These are phyloP conservation scores for Caenorhabditis imperialis DNA, from an alignment of 2,888 invertebrate species.

Conservation along the genomic window DNA sequence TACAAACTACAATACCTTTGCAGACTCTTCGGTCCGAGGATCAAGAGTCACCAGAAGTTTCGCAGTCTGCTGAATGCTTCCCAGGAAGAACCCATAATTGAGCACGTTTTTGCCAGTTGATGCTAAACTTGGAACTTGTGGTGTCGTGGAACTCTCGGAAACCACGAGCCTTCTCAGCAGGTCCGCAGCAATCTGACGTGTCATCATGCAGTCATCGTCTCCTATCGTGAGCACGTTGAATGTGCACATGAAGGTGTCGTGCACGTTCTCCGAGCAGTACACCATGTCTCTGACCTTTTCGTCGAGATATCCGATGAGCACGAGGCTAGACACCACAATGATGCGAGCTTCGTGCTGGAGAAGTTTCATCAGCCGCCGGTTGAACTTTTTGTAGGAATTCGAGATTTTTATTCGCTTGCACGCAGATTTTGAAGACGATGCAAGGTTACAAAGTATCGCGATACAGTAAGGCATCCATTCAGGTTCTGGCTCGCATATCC, in stretches of 20 bases:
- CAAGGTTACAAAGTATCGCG: constrained; percentile 74
- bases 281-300: constrained; percentile 69
- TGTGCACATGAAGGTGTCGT: constrained; percentile 79
- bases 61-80: constrained; percentile 68
- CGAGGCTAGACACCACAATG: constrained; percentile 73
- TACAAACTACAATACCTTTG: constrained; percentile 51
- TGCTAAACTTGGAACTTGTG: constrained; percentile 62
- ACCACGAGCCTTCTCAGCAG: constrained; percentile 78
- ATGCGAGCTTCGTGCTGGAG: constrained; percentile 67
- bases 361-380: constrained; percentile 63
- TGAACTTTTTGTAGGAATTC: constrained; percentile 65
- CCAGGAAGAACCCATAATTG: constrained; percentile 68
- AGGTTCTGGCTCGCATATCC: constrained; percentile 55
- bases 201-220: constrained; percentile 76
- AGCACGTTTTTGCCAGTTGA: constrained; percentile 69
- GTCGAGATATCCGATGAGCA: constrained; percentile 72
- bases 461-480: constrained; percentile 75
- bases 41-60: constrained; percentile 66
- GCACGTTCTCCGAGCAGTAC: constrained; percentile 78
- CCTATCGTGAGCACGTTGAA: constrained; percentile 79
- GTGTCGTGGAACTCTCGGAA: constrained; percentile 55
- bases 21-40: constrained; percentile 67
- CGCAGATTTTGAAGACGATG: constrained; percentile 69
- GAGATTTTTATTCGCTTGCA: constrained; percentile 67
- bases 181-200: constrained; percentile 79